Conservation (phyloP, 2,113 vertebrate species). For the Symphodus melops region DNA sequence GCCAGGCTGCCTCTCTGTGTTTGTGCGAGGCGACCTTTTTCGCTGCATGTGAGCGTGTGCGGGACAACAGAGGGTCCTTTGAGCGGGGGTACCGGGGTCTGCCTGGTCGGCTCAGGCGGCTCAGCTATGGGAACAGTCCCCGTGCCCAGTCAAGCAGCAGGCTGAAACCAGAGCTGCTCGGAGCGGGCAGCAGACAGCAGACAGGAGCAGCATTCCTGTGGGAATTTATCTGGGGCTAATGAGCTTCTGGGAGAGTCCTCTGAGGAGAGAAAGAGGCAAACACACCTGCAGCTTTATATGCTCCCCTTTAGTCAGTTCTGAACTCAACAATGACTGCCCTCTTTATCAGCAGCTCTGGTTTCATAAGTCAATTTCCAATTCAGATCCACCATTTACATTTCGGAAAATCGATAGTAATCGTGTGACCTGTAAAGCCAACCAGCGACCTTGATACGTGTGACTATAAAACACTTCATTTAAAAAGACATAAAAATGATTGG, state of each 20-base stretch:
- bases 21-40: slow-evolving; percentile 65
- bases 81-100: slow-evolving; percentile 68
- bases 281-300: slow-evolving; percentile 2
- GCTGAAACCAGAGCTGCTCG: slow-evolving; percentile 72
- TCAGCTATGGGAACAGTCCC: slow-evolving; percentile 82
- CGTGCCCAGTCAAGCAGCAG: slow-evolving; percentile 66
- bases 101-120: slow-evolving; percentile 75
- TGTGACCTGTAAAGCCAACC: no score
- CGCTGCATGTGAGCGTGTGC: slow-evolving; percentile 20
- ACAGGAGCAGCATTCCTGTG: slow-evolving; percentile 68
- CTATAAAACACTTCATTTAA: no score
- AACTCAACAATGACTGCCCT: no score
- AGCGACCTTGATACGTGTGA: no score
- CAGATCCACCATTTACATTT: no score
- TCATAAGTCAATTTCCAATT: no score
- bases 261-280: slow-evolving; percentile 24
- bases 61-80: slow-evolving; percentile 82
- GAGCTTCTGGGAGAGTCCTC: slow-evolving; percentile 40
- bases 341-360: no score
- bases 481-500: no score
- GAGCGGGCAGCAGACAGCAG: slow-evolving; percentile 68
- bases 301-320: slow-evolving; percentile 6
- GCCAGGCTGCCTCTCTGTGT: slow-evolving; percentile 63
- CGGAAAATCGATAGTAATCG: no score
- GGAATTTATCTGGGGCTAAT: slow-evolving; percentile 61